phyloP scores from a whole-genome alignment of 2,888 invertebrate species.

The Toxonevra muliebris region DNA sequence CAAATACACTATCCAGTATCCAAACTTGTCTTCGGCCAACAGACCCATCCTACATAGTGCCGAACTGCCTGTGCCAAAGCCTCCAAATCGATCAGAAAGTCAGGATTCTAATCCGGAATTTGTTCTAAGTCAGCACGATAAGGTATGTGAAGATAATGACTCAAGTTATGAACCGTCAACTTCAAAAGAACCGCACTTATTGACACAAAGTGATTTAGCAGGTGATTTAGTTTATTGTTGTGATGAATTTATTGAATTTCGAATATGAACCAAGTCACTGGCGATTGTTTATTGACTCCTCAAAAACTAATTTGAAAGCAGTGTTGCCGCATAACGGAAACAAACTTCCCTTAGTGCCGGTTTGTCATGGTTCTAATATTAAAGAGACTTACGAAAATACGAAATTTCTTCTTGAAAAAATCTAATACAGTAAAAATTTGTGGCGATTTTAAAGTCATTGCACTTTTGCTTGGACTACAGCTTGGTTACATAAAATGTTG shows the following conservation, averaged over 20 bases:
- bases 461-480: conserved; percentile 15
- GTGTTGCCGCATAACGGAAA: conserved; percentile 12
- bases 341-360: not conserved
- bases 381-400: conserved; percentile 19
- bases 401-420: conserved; percentile 16
- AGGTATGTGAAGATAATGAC: too few relatives aligned
- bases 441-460: conserved; percentile 20
- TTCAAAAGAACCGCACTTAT: conserved; percentile 1
- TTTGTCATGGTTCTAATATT: too few relatives aligned
- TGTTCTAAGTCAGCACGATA: too few relatives aligned
- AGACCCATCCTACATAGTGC: too few relatives aligned
- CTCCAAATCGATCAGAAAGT: too few relatives aligned
- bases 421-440: conserved; percentile 14
- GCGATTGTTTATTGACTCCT: not conserved
- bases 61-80: too few relatives aligned
- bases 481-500: too few relatives aligned
- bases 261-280: not conserved
- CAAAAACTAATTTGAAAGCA: not conserved
- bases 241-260: not conserved
- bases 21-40: too few relatives aligned
- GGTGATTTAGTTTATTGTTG: not conserved
- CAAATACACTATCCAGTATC: too few relatives aligned
- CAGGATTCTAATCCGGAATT: too few relatives aligned
- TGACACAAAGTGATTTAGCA: not conserved
- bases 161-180: conserved; percentile 1